Evolutionary conservation across 2,888 invertebrate species (phyloP).

Genomic region (Caenorhabditis imperialis): DNA sequence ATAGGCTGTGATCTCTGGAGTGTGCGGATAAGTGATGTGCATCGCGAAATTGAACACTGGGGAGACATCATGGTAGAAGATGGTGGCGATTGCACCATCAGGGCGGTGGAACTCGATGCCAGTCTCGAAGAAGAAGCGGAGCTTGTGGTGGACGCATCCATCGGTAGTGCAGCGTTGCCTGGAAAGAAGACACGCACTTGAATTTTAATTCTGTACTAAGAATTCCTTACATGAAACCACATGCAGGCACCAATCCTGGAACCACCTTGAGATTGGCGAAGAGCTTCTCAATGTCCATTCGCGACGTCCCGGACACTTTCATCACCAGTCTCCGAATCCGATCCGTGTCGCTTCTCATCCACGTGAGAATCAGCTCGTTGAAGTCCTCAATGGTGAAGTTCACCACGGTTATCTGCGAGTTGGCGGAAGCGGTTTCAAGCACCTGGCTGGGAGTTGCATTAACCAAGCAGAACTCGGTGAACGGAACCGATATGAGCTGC

Average conservation of each 20-base stretch:
- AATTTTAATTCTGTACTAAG: too few species aligned
- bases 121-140: neutral
- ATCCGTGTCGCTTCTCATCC: neutral
- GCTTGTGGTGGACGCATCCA: neutral
- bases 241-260: constrained; percentile 15
- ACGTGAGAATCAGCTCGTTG: neutral
- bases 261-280: constrained; percentile 80
- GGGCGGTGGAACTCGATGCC: neutral
- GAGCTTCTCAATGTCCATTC: constrained; percentile 86
- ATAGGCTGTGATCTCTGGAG: neutral
- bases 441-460: neutral
- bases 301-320: constrained; percentile 54
- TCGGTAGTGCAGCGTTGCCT: too few species aligned
- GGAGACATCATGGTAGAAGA: neutral
- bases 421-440: neutral
- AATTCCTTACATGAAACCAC: neutral
- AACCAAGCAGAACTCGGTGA: neutral
- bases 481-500: too few species aligned
- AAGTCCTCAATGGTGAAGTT: neutral
- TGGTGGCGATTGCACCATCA: neutral
- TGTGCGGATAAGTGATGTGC: neutral
- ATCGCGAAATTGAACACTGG: neutral
- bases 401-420: neutral
- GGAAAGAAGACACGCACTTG: too few species aligned
- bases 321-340: neutral